phyloP scores from a whole-genome alignment of 2,797 vertebrate species.

The Muscicapa striata region DNA sequence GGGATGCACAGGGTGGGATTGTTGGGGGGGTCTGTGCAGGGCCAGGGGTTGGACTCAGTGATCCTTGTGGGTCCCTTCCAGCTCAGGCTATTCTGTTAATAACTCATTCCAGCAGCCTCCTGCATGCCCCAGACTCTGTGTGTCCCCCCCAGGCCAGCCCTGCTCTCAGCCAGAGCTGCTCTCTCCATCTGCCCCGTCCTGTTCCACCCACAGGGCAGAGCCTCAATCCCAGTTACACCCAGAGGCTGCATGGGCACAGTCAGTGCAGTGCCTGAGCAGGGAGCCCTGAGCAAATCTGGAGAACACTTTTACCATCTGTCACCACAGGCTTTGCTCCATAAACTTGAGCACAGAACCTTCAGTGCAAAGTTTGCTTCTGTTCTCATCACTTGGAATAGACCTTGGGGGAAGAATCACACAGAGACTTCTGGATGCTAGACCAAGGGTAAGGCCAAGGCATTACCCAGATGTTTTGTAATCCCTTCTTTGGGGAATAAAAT shows the following conservation, averaged over 20 bases:
- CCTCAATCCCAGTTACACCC: not conserved
- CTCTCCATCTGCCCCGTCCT: not conserved
- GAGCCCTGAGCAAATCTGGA: not conserved
- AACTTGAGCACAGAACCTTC: not conserved
- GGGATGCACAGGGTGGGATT: not conserved
- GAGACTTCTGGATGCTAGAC: not conserved
- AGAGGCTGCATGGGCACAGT: accelerated
- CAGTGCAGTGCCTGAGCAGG: not conserved
- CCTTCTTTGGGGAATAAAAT: not conserved
- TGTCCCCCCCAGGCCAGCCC: not conserved
- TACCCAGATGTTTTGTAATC: not conserved
- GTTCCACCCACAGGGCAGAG: not conserved
- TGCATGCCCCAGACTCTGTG: accelerated
- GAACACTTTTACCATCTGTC: not conserved
- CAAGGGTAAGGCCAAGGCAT: not conserved
- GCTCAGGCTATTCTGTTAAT: not conserved
- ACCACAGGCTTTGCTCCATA: not conserved
- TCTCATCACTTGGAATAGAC: not conserved
- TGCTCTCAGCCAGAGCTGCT: not conserved
- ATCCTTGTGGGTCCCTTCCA: not conserved
- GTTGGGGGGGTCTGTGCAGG: not conserved
- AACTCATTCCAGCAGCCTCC: not conserved
- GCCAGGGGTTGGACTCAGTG: accelerated
- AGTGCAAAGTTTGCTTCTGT: not conserved
- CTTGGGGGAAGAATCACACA: accelerated